These are phyloP conservation scores for Zeugodacus cucurbitae DNA, from an alignment of 1,140 invertebrate species.

Conservation along the genomic window DNA sequence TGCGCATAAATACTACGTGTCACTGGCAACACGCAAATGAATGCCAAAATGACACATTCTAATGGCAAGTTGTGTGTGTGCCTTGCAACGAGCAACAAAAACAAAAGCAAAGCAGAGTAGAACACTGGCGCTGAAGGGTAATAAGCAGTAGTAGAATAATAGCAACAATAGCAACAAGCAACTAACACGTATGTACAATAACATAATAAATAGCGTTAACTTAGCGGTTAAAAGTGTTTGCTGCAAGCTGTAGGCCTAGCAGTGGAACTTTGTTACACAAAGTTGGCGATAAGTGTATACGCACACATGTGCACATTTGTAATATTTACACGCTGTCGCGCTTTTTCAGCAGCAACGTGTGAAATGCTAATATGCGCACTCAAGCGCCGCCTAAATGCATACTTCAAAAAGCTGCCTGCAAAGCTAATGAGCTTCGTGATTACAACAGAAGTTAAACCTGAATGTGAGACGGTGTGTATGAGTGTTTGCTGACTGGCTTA, in stretches of 20 bases:
- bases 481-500: background rate
- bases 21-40: slow-evolving; percentile 34
- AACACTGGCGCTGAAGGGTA: background rate
- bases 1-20: slow-evolving; percentile 32
- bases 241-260: background rate
- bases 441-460: slow-evolving; percentile 8
- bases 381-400: slow-evolving; percentile 30
- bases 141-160: background rate
- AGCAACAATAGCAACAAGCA: background rate
- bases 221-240: slow-evolving; percentile 18
- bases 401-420: slow-evolving; percentile 32
- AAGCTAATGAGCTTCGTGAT: slow-evolving; percentile 39
- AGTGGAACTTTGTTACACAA: background rate
- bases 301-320: too few relatives aligned
- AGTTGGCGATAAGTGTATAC: background rate
- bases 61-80: background rate
- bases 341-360: slow-evolving; percentile 5
- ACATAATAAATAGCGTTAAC: slow-evolving; percentile 9
- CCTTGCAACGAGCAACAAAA: background rate
- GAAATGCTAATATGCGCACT: slow-evolving; percentile 22
- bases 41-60: slow-evolving; percentile 30
- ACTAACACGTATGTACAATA: background rate
- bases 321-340: background rate
- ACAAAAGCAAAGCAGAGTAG: background rate
- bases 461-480: background rate